Evolutionary conservation across 2,113 vertebrate species (phyloP), one percentile per base, ranked within the genome.

Genomic region (Oryzias javanicus): DNA sequence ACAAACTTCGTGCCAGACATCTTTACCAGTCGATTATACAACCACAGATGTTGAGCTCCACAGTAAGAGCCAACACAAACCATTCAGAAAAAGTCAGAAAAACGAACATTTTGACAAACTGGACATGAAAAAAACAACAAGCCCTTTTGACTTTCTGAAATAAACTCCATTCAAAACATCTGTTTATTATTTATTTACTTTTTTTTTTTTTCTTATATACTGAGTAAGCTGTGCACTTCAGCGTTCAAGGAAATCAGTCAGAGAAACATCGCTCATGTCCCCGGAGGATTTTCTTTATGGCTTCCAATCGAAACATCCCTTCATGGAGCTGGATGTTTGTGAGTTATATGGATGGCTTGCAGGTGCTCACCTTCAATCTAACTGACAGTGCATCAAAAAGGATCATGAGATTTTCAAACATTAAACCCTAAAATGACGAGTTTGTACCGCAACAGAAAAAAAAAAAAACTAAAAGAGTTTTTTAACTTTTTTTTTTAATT

Each of bases 41-140:
- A 58, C 17, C 19, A 5, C 79, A 83, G 71, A 67, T 81, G 76
- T 79, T 46, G 49, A 42, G 49, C 63, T 60, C 0, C 1, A 17
- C 41, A 61, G 46, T 17, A n/a, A 25, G 40, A 40, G 76, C 78
- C 73, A 81, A 83, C 24, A 67, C 74, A 81, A 86, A 75, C 73
- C 65, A 57, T 56, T 67, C 49, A 64, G 73, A 65, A 60, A 70
- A 4, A 35, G 50, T n/a, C n/a, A n/a, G n/a, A n/a, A 0, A 17
- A 58, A 46, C 48, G 53, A 59, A 67, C 53, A 55, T 15, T 1
- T 51, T 60, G 64, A 71, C 53, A 55, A 56, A 63, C 12, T 14
- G 1, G 16, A 14, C 24, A 29, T 15, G 29, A 51, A 75, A 70
- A 65, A 62, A 55, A 49, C 41, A 60, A 48, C 54, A 4, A 52